Conservation (phyloP, 2,888 invertebrate species). For the Pyralis farinalis region DNA sequence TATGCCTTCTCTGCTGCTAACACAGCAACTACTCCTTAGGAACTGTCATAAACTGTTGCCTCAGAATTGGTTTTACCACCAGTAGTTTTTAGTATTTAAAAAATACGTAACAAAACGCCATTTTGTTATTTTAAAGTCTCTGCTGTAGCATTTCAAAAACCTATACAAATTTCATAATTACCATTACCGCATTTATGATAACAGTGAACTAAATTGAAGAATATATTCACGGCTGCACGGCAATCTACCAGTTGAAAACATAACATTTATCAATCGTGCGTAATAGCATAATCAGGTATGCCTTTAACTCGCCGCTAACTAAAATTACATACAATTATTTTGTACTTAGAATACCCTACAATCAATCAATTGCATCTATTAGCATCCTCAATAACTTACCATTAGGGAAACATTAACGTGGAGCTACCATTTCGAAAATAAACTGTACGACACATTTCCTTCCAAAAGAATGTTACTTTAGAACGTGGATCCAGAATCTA, state of each 20-base stretch:
- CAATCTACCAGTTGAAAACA: constrained; percentile 12
- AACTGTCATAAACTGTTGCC: no score
- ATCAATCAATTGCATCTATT: constrained; percentile 36
- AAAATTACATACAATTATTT: constrained; percentile 36
- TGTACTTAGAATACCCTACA: constrained; percentile 32
- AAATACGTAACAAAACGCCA: no score
- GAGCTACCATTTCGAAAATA: constrained; percentile 10
- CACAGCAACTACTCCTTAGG: no score
- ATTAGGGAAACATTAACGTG: no score
- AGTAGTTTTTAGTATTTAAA: no score
- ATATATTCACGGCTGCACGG: background rate
- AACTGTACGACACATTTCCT: constrained; percentile 46
- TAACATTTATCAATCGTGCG: constrained; percentile 28
- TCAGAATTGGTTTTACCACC: no score
- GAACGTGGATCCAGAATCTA: constrained; percentile 61
- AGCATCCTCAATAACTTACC: constrained; percentile 12
- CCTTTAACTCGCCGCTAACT: constrained; percentile 12
- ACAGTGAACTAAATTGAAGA: no score
- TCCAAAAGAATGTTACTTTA: constrained; percentile 33
- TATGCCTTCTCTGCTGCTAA: no score
- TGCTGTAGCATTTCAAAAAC: no score
- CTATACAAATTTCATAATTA: no score
- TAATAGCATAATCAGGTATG: constrained; percentile 13
- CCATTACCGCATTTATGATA: no score
- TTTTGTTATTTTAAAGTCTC: no score